phyloP scores from a whole-genome alignment of 1,140 invertebrate genomes.

The Mamestra configurata region DNA sequence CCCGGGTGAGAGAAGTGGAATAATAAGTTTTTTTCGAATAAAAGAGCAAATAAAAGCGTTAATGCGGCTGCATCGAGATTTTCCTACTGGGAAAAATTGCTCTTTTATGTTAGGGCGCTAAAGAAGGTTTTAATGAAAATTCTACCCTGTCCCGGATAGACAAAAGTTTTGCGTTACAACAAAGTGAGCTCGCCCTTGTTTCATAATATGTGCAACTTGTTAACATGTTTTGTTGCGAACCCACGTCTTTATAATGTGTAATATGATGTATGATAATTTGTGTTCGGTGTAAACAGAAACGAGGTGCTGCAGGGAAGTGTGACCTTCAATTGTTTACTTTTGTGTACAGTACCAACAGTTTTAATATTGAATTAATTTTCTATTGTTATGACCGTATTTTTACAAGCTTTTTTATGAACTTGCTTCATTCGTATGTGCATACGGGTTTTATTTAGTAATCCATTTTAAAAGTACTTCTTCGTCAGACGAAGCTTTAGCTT shows the following conservation, averaged over 20 bases:
- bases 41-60: conserved; percentile 85
- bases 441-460: no score
- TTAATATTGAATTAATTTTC: neutral
- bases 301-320: neutral
- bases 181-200: conserved; percentile 63
- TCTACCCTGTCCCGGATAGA: conserved; percentile 72
- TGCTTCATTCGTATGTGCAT: no score
- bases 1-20: conserved; percentile 81
- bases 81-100: conserved; percentile 85
- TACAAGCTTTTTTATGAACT: no score
- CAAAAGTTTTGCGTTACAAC: conserved; percentile 64
- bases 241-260: conserved; percentile 43
- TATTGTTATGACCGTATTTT: neutral
- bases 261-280: conserved; percentile 47
- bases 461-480: no score
- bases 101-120: conserved; percentile 83
- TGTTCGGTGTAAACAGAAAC: conserved; percentile 20
- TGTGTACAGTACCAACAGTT: neutral
- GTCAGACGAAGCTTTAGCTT: no score
- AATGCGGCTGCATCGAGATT: conserved; percentile 86
- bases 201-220: conserved; percentile 64
- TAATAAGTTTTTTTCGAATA: conserved; percentile 86
- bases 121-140: conserved; percentile 86
- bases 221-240: conserved; percentile 54
- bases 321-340: neutral